Evolutionary conservation across 2,888 invertebrate species (phyloP), one percentile per base, ranked within the genome.

Genomic region (Octonoba sinensis): DNA sequence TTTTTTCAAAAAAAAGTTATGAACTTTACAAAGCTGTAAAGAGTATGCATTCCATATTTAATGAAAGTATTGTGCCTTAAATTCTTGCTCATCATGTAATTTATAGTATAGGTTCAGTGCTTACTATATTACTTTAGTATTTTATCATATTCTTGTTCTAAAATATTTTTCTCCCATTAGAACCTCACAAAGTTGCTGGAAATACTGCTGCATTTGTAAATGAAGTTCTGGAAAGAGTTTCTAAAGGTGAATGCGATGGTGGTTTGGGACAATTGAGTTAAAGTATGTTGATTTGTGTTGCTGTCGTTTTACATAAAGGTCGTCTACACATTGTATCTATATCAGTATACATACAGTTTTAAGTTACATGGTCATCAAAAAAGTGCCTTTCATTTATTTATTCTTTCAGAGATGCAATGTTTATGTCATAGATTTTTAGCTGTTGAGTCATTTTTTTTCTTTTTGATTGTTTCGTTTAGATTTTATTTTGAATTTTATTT

Each of bases 131-230:
- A n/a, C n/a, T n/a, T n/a, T n/a, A n/a, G n/a, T n/a, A n/a, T n/a
- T n/a, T n/a, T n/a, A n/a, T n/a, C n/a, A n/a, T n/a, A n/a, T n/a
- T n/a, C n/a, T n/a, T n/a, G n/a, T n/a, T n/a, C n/a, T n/a, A n/a
- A n/a, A n/a, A n/a, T n/a, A n/a, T n/a, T n/a, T n/a, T n/a, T 66
- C 15, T 24, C 51, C 27, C 62, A 27, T 24, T 44, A 82, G 82
- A 75, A 36, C 82, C 82, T n/a, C 62, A 67, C 20, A 77, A 66
- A 57, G 95, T 97, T 87, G 97, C 96, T 67, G 97, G 96, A 72
- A 92, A 93, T 86, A 94, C 97, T 62, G 95, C 97, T 13, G 97
- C 97, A 86, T 97, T 94, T 89, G 97, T 98, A 56, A 97, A 97
- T 89, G 93, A 92, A 89, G 93, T 97, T 77, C 90, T 97, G 89